Evolutionary conservation across 2,113 vertebrate genomes (phyloP).

Genomic region (Apteryx mantelli): DNA sequence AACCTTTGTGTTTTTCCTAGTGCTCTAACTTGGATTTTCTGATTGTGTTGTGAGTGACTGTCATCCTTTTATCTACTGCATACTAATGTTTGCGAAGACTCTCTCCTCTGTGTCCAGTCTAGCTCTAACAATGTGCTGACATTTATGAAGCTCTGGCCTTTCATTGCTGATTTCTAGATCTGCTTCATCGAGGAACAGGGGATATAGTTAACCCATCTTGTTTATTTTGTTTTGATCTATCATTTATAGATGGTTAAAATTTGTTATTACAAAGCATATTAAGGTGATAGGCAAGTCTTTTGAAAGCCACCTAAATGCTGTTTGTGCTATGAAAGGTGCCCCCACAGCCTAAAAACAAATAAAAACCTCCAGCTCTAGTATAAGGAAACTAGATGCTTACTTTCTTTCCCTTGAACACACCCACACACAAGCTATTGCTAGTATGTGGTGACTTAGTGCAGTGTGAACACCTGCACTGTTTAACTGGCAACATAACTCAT

Average conservation of each 20-base stretch:
- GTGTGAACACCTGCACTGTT: background rate
- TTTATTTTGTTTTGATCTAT: conserved; percentile 45
- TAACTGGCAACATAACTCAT: background rate
- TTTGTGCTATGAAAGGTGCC: background rate
- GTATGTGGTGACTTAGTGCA: background rate
- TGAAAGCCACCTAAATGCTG: background rate
- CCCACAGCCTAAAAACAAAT: background rate
- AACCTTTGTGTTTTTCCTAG: conserved; percentile 71
- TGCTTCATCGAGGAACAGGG: conserved; percentile 88
- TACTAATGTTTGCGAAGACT: conserved; percentile 48
- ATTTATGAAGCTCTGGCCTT: conserved; percentile 72
- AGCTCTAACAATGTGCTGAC: conserved; percentile 85
- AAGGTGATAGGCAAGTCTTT: background rate
- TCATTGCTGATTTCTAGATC: conserved; percentile 99
- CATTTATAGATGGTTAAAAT: conserved; percentile 10
- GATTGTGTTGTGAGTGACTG: conserved; percentile 61
- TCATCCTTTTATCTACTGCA: conserved; percentile 28
- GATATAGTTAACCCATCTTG: conserved; percentile 45
- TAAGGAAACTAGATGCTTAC: background rate
- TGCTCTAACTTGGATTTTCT: conserved; percentile 68
- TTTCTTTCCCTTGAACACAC: background rate
- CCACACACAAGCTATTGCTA: background rate
- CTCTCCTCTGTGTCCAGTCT: conserved; percentile 63
- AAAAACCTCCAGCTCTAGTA: background rate
- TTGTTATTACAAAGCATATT: background rate